phyloP scores from a whole-genome alignment of 2,113 vertebrate species.

The Barbus barbus region DNA sequence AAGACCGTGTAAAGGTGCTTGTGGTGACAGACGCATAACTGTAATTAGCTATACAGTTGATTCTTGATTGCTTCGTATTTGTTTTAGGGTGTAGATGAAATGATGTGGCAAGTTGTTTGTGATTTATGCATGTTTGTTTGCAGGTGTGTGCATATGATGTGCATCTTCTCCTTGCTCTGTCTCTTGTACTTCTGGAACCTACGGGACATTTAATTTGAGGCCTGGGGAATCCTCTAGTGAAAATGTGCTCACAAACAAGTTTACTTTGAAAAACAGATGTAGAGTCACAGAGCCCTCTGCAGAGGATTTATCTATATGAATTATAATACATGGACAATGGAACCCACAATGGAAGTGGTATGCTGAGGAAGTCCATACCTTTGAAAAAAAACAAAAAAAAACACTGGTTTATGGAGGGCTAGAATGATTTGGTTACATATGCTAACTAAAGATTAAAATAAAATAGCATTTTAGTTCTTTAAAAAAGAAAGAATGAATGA shows the following conservation, averaged over 20 bases:
- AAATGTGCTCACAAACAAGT: constrained; percentile 48
- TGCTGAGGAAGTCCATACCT: neutral
- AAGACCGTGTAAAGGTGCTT: neutral
- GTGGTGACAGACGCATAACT: neutral
- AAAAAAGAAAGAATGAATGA: no score
- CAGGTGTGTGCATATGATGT: constrained; percentile 20
- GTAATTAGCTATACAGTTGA: neutral
- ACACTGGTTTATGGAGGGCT: neutral
- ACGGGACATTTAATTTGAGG: constrained; percentile 53
- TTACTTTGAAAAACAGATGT: constrained; percentile 38
- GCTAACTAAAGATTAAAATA: neutral
- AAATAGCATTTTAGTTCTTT: no score
- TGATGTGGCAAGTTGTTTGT: neutral
- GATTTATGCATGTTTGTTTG: constrained; percentile 34
- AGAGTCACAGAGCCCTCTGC: constrained; percentile 63
- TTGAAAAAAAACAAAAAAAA: neutral
- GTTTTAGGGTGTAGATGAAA: constrained; percentile 3
- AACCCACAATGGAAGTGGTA: neutral
- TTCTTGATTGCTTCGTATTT: constrained; percentile 12
- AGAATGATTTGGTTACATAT: neutral
- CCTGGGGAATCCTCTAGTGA: constrained; percentile 56
- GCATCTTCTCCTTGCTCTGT: neutral
- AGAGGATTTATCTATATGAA: constrained; percentile 59
- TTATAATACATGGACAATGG: neutral
- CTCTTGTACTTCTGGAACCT: constrained; percentile 41